Evolutionary conservation across 2,797 vertebrate species (phyloP).

Genomic region (Gobio occitaniae): DNA sequence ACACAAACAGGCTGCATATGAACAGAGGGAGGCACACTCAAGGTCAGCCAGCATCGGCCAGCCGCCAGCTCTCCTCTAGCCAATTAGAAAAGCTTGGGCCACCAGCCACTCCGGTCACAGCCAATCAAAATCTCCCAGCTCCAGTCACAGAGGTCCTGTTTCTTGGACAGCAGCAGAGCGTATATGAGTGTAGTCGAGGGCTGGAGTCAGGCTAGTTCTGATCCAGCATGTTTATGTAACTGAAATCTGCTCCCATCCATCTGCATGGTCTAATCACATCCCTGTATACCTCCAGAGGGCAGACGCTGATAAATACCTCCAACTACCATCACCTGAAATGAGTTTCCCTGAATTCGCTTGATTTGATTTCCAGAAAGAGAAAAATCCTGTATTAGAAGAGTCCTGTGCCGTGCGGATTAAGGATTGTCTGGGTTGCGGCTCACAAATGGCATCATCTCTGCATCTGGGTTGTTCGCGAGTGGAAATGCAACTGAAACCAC

Average conservation of each 20-base stretch:
- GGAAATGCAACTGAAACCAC: slow-evolving; percentile 13
- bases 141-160: slow-evolving; percentile 5
- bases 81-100: slow-evolving; percentile 27
- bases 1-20: slow-evolving; percentile 35
- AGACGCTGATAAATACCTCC: slow-evolving; percentile 35
- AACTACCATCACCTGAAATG: slow-evolving; percentile 22
- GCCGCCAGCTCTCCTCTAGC: slow-evolving; percentile 30
- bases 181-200: slow-evolving; percentile 5
- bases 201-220: slow-evolving; percentile 14
- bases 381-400: slow-evolving; percentile 24
- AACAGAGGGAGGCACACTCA: slow-evolving; percentile 43
- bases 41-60: slow-evolving; percentile 44
- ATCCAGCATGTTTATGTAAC: slow-evolving; percentile 49
- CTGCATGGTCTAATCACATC: slow-evolving; percentile 35
- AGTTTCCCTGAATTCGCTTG: neutral
- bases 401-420: slow-evolving; percentile 8
- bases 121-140: slow-evolving; percentile 27
- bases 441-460: slow-evolving; percentile 10
- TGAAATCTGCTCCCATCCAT: slow-evolving; percentile 48
- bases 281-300: slow-evolving; percentile 21
- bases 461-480: slow-evolving; percentile 11
- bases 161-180: slow-evolving; percentile 13
- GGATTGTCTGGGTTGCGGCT: neutral
- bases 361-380: slow-evolving; percentile 17
- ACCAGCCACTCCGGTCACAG: neutral